Evolutionary conservation across 2,797 vertebrate species (phyloP), one percentile per base, ranked within the genome.

Genomic region (Graptemys geographica): DNA sequence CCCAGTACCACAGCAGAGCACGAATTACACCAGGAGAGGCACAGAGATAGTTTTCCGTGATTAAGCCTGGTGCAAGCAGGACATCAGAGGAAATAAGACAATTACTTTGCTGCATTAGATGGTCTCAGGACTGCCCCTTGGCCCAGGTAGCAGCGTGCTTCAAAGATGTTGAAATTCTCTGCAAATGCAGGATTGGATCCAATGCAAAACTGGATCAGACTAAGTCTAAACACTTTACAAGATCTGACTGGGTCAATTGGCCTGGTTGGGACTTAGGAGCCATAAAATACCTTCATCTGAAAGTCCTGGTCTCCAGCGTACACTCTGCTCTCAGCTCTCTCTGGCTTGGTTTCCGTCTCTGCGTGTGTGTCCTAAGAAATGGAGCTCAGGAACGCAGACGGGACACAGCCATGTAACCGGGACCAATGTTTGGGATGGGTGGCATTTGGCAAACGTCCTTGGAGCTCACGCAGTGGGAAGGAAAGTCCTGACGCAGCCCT

Each of bases 401-500:
- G 33, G 59, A 89, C 52, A 18, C 11, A 74, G 18, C 4, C 47
- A 8, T 52, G 25, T 56, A 80, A 84, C n/a, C 2, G 7, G 55
- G 37, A 82, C 28, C 84, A 80, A 44, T 76, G 44, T 87, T 79
- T 88, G 76, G 56, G 78, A 44, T 53, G 31, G 53, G 28, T 0
- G 0, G 3, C 57, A 69, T 81, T 92, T 44, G 90, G 79, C 62
- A 90, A 85, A 85, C 49, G 28, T 33, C 9, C 15, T 87, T 81
- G 57, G 55, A 0, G 0, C 78, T 86, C 4, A 28, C 8, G 4
- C 0, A 0, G 10, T 0, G 0, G 84, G 55, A 82, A 96, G 37
- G 6, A 23, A 81, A 69, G 90, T 55, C 1, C 0, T 53, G 65
- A 21, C n/a, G 79, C 78, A 84, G 92, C 82, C 44, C 91, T 3